Conservation (phyloP, 2,113 vertebrate species). For the Conger conger region DNA sequence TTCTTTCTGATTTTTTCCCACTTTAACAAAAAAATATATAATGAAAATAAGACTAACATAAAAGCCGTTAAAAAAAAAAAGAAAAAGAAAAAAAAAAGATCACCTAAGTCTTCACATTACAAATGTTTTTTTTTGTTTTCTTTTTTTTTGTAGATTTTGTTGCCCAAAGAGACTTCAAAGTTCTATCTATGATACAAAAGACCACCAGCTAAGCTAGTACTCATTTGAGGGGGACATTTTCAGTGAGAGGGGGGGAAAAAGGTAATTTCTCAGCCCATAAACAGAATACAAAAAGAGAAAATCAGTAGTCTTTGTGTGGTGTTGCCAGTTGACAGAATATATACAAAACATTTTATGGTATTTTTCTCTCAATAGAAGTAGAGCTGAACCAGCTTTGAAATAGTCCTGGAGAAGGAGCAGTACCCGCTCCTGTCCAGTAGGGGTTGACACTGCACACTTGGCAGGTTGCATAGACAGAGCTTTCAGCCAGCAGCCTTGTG, state of each 20-base stretch:
- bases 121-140: conserved; percentile 50
- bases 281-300: conserved; percentile 78
- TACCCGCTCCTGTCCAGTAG: conserved; percentile 77
- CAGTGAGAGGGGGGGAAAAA: conserved; percentile 50
- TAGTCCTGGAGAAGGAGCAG: conserved; percentile 79
- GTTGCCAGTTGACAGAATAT: conserved; percentile 93
- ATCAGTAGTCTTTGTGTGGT: conserved; percentile 93
- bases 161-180: conserved; percentile 83
- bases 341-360: conserved; percentile 84
- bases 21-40: conserved; percentile 71
- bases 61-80: conserved; percentile 83
- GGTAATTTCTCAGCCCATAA: conserved; percentile 76
- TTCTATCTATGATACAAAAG: conserved; percentile 87
- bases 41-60: conserved; percentile 80
- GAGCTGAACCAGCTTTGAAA: conserved; percentile 80
- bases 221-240: conserved; percentile 71
- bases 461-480: conserved; percentile 99
- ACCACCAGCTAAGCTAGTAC: conserved; percentile 88
- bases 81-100: conserved; percentile 80
- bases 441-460: conserved; percentile 84
- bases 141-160: conserved; percentile 51
- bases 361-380: conserved; percentile 61
- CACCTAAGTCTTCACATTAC: conserved; percentile 89
- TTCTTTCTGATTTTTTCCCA: conserved; percentile 58
- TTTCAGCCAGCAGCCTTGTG: conserved; percentile 96